phyloP scores from a whole-genome alignment of 2,888 invertebrate species.

The Drosophila melanocephala region DNA sequence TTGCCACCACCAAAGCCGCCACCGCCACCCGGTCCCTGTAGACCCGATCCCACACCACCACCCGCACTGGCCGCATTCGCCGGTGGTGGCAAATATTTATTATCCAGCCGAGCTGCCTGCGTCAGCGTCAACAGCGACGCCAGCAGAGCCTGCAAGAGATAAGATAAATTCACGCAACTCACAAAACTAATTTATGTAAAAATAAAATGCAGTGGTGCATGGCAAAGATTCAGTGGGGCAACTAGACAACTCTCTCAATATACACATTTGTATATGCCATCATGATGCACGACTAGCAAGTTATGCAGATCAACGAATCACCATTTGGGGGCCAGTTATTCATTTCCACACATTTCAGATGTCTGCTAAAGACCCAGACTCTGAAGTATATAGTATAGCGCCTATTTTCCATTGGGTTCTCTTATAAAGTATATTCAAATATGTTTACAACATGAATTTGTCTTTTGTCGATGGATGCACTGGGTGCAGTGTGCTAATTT shows the following conservation, averaged over 20 bases:
- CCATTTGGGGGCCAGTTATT: neutral
- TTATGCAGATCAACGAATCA: neutral
- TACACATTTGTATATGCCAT: conserved; percentile 49
- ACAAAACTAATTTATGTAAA: conserved; percentile 56
- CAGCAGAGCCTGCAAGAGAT: conserved; percentile 85
- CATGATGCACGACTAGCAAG: conserved; percentile 63
- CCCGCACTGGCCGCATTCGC: conserved; percentile 86
- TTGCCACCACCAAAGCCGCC: conserved; percentile 82
- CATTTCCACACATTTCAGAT: conserved; percentile 10
- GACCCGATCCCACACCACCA: conserved; percentile 83
- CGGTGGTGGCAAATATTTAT: conserved; percentile 87
- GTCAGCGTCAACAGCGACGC: conserved; percentile 83
- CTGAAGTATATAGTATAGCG: neutral
- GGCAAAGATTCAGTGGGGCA: conserved; percentile 39
- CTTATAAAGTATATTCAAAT: neutral
- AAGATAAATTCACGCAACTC: conserved; percentile 17
- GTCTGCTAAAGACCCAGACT: neutral
- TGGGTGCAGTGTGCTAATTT: neutral
- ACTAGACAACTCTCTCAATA: conserved; percentile 18
- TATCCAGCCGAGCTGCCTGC: conserved; percentile 86
- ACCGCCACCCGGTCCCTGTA: conserved; percentile 82
- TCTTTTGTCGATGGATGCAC: neutral
- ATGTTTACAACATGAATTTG: neutral
- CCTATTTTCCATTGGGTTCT: neutral
- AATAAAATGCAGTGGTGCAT: conserved; percentile 27